Conservation (phyloP, 1,140 invertebrate genomes). For the Gonatopus flavifemur region DNA sequence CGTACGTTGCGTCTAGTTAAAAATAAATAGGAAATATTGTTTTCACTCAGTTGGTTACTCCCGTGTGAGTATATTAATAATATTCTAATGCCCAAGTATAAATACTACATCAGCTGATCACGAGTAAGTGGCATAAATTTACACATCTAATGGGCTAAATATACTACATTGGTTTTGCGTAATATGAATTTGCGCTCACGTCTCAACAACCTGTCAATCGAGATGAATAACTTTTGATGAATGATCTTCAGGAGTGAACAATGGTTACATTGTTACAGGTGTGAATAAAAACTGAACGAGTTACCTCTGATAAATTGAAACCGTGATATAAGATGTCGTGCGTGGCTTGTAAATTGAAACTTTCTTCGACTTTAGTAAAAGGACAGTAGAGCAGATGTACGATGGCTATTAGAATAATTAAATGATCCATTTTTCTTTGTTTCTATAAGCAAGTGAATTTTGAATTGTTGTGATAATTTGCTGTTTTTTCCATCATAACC, state of each 20-base stretch:
- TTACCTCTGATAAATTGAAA: conserved; percentile 81
- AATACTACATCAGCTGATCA: conserved; percentile 34
- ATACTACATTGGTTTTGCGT: conserved; percentile 34
- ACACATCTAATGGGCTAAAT: conserved; percentile 38
- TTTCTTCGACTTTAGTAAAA: conserved; percentile 99
- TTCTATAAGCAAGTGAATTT: too few relatives aligned
- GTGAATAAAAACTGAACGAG: conserved; percentile 8
- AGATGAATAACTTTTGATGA: conserved; percentile 3
- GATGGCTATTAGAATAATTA: conserved; percentile 66
- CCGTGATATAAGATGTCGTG: conserved; percentile 94
- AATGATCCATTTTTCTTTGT: conserved; percentile 56
- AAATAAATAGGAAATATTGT: too few relatives aligned
- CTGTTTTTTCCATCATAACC: too few relatives aligned
- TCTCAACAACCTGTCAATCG: conserved; percentile 26
- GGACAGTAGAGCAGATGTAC: conserved; percentile 87
- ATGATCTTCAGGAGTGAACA: neutral
- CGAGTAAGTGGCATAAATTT: conserved; percentile 42
- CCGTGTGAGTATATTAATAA: too few relatives aligned
- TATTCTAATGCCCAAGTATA: too few relatives aligned
- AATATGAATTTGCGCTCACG: conserved; percentile 26
- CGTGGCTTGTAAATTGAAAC: conserved; percentile 97
- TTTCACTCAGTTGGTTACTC: too few relatives aligned
- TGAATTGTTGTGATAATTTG: too few relatives aligned
- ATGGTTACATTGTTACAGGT: neutral
- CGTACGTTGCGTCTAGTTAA: too few relatives aligned